Evolutionary conservation across 2,113 vertebrate genomes (phyloP).

Genomic region (Halcyon malimbica): DNA sequence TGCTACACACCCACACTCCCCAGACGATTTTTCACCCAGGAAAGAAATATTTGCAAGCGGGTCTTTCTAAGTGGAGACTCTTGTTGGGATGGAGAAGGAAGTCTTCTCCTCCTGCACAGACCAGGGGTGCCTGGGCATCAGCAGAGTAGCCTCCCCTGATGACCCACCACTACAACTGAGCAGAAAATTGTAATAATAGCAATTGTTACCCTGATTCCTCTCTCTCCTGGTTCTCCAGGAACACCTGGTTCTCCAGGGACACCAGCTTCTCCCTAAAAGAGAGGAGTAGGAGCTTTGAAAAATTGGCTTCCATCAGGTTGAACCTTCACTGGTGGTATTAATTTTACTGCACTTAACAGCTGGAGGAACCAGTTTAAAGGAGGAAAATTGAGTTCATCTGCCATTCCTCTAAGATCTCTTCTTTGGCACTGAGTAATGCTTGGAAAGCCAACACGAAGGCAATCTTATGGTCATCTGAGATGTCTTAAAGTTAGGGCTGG

Average conservation of each 20-base stretch:
- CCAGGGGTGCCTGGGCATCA: not conserved
- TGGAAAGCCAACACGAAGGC: not conserved
- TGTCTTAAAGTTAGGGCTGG: not conserved
- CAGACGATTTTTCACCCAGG: not conserved
- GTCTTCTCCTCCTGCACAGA: not conserved
- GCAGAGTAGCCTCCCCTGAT: not conserved
- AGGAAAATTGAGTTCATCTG: not conserved
- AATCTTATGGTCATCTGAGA: not conserved
- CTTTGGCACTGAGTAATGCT: not conserved
- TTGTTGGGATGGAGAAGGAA: not conserved
- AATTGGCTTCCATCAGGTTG: not conserved
- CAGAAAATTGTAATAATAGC: fast-evolving
- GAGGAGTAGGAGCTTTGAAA: not conserved
- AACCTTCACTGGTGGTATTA: not conserved
- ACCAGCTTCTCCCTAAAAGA: slow-evolving; percentile 82
- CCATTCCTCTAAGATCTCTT: not conserved
- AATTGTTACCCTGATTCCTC: slow-evolving; percentile 80
- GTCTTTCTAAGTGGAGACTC: not conserved
- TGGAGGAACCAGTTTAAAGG: not conserved
- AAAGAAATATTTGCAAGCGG: not conserved
- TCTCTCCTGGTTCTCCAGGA: slow-evolving; percentile 81
- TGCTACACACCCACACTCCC: no score
- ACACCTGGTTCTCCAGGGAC: slow-evolving; percentile 76
- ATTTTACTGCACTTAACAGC: not conserved
- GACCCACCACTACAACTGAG: not conserved